Conservation (phyloP, 2,797 vertebrate genomes). For the Pantherophis alleghaniensis region DNA sequence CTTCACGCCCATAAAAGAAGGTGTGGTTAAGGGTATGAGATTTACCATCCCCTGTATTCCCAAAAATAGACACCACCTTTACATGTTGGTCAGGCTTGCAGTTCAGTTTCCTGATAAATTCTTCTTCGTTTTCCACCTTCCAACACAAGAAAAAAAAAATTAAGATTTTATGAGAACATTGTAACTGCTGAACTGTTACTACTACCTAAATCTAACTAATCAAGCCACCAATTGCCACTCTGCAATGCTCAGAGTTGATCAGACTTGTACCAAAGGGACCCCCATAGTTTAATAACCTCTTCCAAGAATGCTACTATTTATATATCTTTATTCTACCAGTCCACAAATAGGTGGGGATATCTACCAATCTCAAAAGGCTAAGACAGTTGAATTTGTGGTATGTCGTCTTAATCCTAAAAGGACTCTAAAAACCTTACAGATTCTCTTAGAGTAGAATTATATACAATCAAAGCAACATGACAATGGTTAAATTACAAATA, state of each 20-base stretch:
- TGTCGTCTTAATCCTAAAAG: not conserved
- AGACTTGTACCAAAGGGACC: not conserved
- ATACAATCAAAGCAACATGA: not conserved
- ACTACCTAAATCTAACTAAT: not conserved
- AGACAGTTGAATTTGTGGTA: not conserved
- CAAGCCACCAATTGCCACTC: not conserved
- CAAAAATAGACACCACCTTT: conserved; percentile 98
- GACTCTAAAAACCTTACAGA: not conserved
- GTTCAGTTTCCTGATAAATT: conserved; percentile 87
- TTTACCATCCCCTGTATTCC: conserved; percentile 98
- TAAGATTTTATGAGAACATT: not conserved
- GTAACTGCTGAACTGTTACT: conserved; percentile 4
- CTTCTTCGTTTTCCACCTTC: conserved; percentile 90
- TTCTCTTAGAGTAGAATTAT: not conserved
- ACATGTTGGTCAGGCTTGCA: conserved; percentile 91
- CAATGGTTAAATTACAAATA: not conserved
- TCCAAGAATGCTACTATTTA: not conserved
- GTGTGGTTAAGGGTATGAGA: conserved; percentile 98
- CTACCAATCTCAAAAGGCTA: not conserved
- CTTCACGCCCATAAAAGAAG: conserved; percentile 96
- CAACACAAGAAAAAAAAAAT: conserved; percentile 26
- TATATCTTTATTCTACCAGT: not conserved
- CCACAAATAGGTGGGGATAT: not conserved
- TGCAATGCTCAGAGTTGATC: not conserved
- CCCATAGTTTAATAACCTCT: not conserved